These are phyloP conservation scores for Microcebus ravelobensis DNA, from an alignment of 2,113 vertebrate species.

Conservation along the genomic window DNA sequence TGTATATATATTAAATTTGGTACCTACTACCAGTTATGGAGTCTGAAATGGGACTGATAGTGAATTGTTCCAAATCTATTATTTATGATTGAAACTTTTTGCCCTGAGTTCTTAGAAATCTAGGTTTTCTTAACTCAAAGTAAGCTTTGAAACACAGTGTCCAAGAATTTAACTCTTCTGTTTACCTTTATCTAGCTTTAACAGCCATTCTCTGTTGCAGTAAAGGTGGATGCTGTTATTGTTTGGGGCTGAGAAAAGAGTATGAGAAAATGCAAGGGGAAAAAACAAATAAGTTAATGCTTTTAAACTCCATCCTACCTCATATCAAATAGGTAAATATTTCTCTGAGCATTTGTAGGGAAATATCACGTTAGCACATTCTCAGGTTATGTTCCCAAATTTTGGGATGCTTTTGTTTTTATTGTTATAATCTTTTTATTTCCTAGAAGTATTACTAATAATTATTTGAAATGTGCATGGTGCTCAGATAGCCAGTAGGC, in stretches of 20 bases:
- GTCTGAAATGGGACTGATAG: background rate
- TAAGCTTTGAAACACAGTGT: background rate
- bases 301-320: background rate
- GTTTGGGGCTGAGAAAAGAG: background rate
- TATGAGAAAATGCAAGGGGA: background rate
- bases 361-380: background rate
- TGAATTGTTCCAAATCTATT: background rate
- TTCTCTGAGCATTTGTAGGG: background rate
- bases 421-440: background rate
- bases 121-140: background rate
- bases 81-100: background rate
- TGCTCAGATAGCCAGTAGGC: background rate
- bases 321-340: background rate
- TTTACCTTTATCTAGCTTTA: background rate
- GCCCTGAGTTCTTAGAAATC: background rate
- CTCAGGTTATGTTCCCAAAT: background rate
- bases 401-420: slow-evolving; percentile 34
- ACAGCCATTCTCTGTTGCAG: background rate
- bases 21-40: background rate
- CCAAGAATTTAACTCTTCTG: background rate
- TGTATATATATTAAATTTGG: background rate
- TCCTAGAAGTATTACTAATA: slow-evolving; percentile 3
- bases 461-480: background rate
- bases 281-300: background rate
- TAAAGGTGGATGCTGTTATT: background rate